phyloP scores from a whole-genome alignment of 2,888 invertebrate genomes.

The Metacarcinus magister region DNA sequence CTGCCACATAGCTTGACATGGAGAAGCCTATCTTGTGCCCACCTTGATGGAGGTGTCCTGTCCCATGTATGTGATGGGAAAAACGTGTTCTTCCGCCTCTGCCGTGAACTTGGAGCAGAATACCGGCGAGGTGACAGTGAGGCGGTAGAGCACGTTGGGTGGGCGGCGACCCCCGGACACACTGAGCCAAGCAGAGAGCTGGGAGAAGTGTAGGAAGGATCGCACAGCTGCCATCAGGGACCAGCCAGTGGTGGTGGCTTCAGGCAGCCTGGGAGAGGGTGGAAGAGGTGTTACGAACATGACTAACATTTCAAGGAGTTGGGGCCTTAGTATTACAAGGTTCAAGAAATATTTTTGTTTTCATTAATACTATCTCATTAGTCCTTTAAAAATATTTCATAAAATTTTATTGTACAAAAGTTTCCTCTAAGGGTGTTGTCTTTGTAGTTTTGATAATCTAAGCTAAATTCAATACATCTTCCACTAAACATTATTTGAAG shows the following conservation, averaged over 20 bases:
- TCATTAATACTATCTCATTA: neutral
- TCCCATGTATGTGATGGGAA: constrained; percentile 89
- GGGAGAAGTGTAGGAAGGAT: constrained; percentile 98
- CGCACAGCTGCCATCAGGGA: constrained; percentile 94
- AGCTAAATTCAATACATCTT: no score
- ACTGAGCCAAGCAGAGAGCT: constrained; percentile 95
- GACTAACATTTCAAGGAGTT: neutral
- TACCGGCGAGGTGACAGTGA: constrained; percentile 89
- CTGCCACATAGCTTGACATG: neutral
- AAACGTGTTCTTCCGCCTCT: constrained; percentile 88
- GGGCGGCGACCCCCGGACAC: constrained; percentile 85
- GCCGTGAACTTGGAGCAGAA: constrained; percentile 86
- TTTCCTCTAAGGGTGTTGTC: neutral
- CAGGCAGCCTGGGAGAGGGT: constrained; percentile 82
- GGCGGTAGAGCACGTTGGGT: constrained; percentile 88
- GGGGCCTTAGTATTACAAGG: neutral
- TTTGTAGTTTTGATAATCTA: no score
- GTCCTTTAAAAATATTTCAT: neutral
- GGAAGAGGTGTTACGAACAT: neutral
- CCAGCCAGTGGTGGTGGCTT: constrained; percentile 86
- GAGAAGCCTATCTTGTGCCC: constrained; percentile 83
- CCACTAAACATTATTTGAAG: no score
- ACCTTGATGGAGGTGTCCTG: constrained; percentile 88
- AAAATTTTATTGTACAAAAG: neutral
- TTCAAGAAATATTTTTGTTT: neutral